A percentile compares a stretch with the other conserved stretches of the same genome.
Conservation (phyloP, 2,888 invertebrate species). For the Drosophila borealis region DNA sequence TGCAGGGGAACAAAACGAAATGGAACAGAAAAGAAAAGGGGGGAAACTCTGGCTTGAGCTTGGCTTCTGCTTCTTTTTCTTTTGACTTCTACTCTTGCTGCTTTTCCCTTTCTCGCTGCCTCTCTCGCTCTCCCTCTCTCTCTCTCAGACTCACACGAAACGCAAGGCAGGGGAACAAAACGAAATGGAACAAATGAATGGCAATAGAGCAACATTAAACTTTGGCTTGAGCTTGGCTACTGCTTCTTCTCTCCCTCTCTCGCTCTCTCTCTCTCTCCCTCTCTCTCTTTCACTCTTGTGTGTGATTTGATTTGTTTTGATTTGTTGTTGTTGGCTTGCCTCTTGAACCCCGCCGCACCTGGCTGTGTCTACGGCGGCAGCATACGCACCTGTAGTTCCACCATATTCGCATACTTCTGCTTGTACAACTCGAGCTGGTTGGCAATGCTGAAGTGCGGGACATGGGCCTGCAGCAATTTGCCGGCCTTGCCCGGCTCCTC, state of each 20-base stretch:
- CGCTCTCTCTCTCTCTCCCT: neutral
- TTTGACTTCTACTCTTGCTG: neutral
- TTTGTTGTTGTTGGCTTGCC: neutral
- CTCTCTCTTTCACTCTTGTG: neutral
- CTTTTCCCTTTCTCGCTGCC: too few relatives aligned
- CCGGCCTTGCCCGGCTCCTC: constrained; percentile 73
- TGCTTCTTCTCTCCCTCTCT: neutral
- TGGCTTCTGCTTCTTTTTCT: neutral
- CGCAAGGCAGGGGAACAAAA: neutral
- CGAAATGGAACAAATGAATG: neutral
- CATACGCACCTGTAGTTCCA: constrained; percentile 84
- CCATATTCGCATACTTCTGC: constrained; percentile 84
- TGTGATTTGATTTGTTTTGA: neutral
- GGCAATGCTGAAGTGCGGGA: constrained; percentile 82
- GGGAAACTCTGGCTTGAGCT: too few relatives aligned
- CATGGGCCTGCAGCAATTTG: constrained; percentile 81
- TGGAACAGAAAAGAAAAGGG: neutral
- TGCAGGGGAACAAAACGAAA: neutral
- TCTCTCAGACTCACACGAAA: too few relatives aligned
- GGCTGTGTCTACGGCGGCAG: constrained; percentile 35
- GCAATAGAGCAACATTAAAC: neutral
- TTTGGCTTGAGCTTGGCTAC: constrained; percentile 8
- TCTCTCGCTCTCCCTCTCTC: too few relatives aligned
- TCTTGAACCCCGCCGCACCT: constrained; percentile 1
- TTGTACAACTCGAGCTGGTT: constrained; percentile 84